A percentile compares a stretch with the other conserved stretches of the same genome.
These are phyloP conservation scores for Morinoia aosen DNA, from an alignment of 2,888 invertebrate genomes.

Conservation along the genomic window DNA sequence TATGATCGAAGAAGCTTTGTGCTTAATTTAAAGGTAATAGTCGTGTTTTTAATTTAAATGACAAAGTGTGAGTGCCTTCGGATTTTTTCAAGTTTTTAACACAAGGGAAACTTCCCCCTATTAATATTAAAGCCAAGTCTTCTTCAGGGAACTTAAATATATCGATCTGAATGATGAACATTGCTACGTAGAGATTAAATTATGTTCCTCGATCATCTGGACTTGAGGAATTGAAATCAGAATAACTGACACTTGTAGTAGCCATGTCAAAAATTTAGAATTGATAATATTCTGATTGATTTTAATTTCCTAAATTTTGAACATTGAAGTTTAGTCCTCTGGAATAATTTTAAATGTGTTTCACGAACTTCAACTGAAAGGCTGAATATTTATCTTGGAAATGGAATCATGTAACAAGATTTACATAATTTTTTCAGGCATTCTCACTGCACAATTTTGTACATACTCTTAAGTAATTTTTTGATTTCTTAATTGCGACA, in stretches of 20 bases:
- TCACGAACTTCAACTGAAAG: not conserved
- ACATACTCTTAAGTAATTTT: not conserved
- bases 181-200: too few relatives aligned
- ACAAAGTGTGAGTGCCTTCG: not conserved
- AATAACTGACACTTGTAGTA: not conserved
- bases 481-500: not conserved
- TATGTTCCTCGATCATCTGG: too few relatives aligned
- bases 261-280: not conserved
- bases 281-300: not conserved
- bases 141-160: too few relatives aligned
- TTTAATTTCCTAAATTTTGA: not conserved
- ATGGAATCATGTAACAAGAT: not conserved
- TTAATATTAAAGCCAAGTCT: too few relatives aligned
- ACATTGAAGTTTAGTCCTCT: too few relatives aligned
- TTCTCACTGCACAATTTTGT: too few relatives aligned
- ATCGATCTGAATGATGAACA: too few relatives aligned
- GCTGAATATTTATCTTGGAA: not conserved
- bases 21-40: not conserved
- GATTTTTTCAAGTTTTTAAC: not conserved
- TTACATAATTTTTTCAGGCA: too few relatives aligned
- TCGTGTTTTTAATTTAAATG: not conserved
- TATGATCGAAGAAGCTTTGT: not conserved
- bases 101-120: not conserved
- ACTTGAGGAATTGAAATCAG: not conserved
- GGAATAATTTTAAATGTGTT: too few relatives aligned